Conservation (phyloP, 1,140 invertebrate genomes). For the Brachionus paranguensis region DNA sequence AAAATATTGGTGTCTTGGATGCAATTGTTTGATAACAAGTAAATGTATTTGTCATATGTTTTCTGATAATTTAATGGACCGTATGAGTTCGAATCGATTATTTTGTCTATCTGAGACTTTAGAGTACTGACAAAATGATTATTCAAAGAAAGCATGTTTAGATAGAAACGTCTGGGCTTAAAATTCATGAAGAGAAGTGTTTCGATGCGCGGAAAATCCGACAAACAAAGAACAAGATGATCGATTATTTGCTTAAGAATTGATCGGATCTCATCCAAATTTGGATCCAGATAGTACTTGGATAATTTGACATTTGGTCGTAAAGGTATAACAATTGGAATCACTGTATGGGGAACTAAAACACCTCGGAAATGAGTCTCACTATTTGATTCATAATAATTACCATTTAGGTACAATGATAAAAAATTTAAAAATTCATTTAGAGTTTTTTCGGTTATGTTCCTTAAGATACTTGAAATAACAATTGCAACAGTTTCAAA, state of each 20-base stretch:
- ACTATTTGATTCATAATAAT: neutral
- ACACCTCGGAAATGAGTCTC: neutral
- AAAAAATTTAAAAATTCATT: neutral
- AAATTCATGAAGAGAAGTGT: neutral
- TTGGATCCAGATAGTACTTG: neutral
- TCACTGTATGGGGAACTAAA: neutral
- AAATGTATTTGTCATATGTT: slow-evolving; percentile 46
- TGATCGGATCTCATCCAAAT: neutral
- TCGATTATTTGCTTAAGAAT: neutral
- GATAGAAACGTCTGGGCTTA: neutral
- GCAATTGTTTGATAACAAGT: slow-evolving; percentile 62
- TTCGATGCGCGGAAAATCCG: neutral
- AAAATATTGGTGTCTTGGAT: slow-evolving; percentile 62
- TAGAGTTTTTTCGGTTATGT: neutral
- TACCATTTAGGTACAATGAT: neutral
- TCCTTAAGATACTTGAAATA: neutral
- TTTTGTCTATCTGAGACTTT: neutral
- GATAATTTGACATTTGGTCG: neutral
- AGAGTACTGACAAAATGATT: neutral
- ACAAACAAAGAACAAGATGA: neutral
- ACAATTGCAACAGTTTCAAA: neutral
- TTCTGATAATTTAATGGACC: neutral
- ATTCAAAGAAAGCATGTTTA: neutral
- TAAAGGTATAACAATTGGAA: neutral
- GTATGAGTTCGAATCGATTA: neutral